phyloP scores from a whole-genome alignment of 2,797 vertebrate genomes.

The Dallia pectoralis region DNA sequence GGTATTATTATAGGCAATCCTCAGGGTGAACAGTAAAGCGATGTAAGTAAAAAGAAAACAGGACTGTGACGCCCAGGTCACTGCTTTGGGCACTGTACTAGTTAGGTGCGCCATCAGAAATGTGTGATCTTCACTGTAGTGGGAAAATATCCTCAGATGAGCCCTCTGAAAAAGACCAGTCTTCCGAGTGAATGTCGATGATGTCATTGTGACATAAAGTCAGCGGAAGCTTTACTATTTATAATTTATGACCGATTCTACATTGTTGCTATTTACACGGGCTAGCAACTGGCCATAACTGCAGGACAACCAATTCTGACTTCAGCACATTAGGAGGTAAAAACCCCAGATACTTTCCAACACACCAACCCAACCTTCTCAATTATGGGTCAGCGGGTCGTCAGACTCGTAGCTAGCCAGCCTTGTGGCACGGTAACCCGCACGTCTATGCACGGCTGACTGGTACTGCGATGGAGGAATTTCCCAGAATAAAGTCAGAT shows the following conservation, averaged over 20 bases:
- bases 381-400: not conserved
- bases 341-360: not conserved
- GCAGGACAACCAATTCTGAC: not conserved
- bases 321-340: not conserved
- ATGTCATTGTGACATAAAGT: not conserved
- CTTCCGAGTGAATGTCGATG: not conserved
- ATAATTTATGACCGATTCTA: not conserved
- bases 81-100: not conserved
- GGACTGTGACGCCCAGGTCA: not conserved
- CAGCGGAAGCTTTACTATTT: not conserved
- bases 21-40: not conserved
- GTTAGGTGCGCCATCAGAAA: not conserved
- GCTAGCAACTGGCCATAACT: not conserved
- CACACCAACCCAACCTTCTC: not conserved
- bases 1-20: not conserved
- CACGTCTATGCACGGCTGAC: not conserved
- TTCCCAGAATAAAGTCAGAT: not conserved
- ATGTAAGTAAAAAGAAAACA: not conserved
- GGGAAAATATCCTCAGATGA: not conserved
- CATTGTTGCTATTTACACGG: not conserved
- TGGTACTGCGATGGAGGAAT: not conserved
- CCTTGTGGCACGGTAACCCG: slow-evolving; percentile 3
- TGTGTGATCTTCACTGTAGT: not conserved
- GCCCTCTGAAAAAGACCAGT: not conserved
- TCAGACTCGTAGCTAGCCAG: not conserved